Conservation (phyloP, 1,140 invertebrate species). For the Drosophila punjabiensis region DNA sequence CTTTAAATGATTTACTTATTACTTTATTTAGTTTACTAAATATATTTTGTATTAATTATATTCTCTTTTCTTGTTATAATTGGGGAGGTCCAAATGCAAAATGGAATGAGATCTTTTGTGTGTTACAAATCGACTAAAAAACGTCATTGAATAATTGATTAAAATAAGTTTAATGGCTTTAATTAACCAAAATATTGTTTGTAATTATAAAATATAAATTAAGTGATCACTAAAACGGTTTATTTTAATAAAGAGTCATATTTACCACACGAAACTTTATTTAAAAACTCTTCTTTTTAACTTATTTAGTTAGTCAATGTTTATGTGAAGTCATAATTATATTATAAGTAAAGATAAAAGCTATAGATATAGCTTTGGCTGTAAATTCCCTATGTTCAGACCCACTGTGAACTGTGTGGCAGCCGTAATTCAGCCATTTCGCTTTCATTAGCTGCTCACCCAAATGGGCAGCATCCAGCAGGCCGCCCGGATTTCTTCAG, state of each 20-base stretch:
- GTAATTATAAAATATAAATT: neutral
- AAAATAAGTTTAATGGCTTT: neutral
- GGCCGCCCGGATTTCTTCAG: constrained; percentile 48
- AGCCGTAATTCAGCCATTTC: constrained; percentile 78
- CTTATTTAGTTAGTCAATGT: neutral
- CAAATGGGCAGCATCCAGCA: constrained; percentile 49
- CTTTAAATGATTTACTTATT: too few relatives aligned
- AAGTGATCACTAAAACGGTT: neutral
- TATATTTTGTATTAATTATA: neutral
- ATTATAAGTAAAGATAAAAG: too few relatives aligned
- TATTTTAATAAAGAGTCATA: neutral
- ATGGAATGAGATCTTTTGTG: too few relatives aligned
- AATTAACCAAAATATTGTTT: neutral
- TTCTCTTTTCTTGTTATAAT: too few relatives aligned
- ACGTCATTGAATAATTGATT: neutral
- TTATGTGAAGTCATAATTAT: neutral
- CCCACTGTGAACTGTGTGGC: constrained; percentile 32
- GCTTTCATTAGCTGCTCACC: constrained; percentile 76
- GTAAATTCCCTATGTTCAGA: neutral
- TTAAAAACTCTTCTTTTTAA: neutral
- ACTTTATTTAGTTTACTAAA: neutral
- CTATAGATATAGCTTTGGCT: neutral
- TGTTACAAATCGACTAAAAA: neutral
- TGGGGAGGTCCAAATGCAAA: neutral
- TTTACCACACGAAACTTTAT: neutral